Evolutionary conservation across 2,888 invertebrate genomes (phyloP), one percentile per base, ranked within the genome.

Genomic region (Spisula solida): DNA sequence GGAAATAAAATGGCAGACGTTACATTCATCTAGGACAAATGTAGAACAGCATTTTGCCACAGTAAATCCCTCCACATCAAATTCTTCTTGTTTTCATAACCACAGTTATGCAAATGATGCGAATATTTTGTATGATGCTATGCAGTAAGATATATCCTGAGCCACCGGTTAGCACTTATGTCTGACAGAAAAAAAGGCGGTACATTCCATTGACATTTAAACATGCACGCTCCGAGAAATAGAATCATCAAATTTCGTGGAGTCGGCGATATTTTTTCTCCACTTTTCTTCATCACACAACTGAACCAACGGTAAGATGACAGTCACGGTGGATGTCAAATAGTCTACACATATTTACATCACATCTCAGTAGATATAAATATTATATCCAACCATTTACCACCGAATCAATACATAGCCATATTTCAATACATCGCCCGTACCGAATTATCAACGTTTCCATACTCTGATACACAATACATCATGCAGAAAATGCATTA

Each of bases 401-500:
- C n/a, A 66, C 25, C 2, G 60, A 83, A 83, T 83, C 83, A 75
- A 83, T 83, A 83, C 83, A 29, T 25, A 4, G 25, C 25, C 83
- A 34, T 29, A 48, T 29, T 29, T 83, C 14, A 48, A n/a, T 70
- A 29, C 48, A 18, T 16, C 16, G 83, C 48, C 29, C 29, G 70
- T 70, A 83, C 70, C 70, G 29, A 34, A 82, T 34, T 20, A 70
- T 41, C 47, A 14, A 48, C 70, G 25, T 31, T 14, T 56, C 34
- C 84, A 20, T 5, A 55, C 47, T 18, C 14, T 51, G 51, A 34
- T n/a, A 60, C 60, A 70, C 75, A 16, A 70, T 81, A 75, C 75
- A 81, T 55, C 31, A 14, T 86, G 81, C 86, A 86, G 66, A 84
- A 84, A 56, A 51, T 55, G 41, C 86, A 86, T 86, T 86, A 86